Conservation (phyloP, 2,888 invertebrate genomes). For the Cheilosia soror region DNA sequence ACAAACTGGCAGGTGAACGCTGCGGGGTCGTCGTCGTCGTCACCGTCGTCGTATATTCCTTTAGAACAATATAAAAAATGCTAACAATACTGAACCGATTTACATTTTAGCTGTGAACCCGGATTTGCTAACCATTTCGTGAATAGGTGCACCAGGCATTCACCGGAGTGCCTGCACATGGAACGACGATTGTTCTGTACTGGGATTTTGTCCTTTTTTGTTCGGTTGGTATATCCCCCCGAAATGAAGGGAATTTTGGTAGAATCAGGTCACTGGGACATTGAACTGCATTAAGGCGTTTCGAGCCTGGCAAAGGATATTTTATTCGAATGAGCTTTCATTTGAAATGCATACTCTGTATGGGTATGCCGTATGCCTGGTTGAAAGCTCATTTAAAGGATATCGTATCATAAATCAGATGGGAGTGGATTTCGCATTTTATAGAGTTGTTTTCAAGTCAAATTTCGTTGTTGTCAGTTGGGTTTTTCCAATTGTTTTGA, state of each 20-base stretch:
- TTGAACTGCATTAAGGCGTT: constrained; percentile 64
- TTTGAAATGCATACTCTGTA: constrained; percentile 45
- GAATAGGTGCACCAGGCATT: constrained; percentile 22
- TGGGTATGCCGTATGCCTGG: neutral
- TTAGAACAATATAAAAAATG: constrained; percentile 61
- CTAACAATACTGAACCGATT: constrained; percentile 71
- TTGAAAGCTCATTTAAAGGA: constrained; percentile 57
- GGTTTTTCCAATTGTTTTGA: no score
- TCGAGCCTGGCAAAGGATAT: constrained; percentile 27
- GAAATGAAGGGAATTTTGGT: constrained; percentile 24
- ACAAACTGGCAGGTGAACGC: constrained; percentile 55
- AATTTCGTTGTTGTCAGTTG: neutral
- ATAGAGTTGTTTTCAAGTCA: neutral
- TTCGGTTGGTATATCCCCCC: neutral
- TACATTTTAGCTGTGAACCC: constrained; percentile 68
- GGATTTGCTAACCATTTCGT: constrained; percentile 64
- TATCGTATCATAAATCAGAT: constrained; percentile 31
- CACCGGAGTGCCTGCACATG: constrained; percentile 12
- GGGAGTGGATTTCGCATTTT: constrained; percentile 6
- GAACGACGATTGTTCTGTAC: neutral
- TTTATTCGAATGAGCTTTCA: constrained; percentile 64
- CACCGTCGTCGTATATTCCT: constrained; percentile 33
- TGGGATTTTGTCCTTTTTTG: neutral
- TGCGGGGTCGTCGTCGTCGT: constrained; percentile 32
- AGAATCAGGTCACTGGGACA: constrained; percentile 66